Evolutionary conservation across 2,113 vertebrate species (phyloP).

Genomic region (Nibea albiflora): DNA sequence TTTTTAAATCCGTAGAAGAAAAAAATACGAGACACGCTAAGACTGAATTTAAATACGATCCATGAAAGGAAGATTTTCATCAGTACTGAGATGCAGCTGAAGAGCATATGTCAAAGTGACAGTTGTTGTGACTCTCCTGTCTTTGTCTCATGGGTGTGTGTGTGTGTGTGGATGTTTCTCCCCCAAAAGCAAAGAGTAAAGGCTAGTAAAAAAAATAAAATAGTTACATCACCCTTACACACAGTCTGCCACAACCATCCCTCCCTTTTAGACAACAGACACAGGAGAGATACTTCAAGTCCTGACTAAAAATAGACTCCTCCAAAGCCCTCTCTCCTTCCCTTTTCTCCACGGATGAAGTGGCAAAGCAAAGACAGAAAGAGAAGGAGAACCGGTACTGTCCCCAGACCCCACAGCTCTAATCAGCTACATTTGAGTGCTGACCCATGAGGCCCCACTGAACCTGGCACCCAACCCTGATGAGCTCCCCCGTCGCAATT

Average conservation of each 20-base stretch:
- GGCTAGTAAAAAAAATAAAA: conserved; percentile 10
- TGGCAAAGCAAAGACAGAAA: conserved; percentile 25
- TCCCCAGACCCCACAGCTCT: conserved; percentile 49
- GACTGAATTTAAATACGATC: neutral
- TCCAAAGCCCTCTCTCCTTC: conserved; percentile 7
- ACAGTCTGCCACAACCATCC: conserved; percentile 6
- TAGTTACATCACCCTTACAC: conserved; percentile 31
- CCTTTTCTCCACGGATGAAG: conserved; percentile 38
- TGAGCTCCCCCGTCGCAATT: conserved; percentile 57
- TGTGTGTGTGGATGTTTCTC: neutral
- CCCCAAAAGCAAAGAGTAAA: neutral
- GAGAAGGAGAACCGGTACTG: conserved; percentile 5
- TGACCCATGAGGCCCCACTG: conserved; percentile 40
- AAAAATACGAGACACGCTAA: too few relatives aligned
- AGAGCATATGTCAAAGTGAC: conserved; percentile 22
- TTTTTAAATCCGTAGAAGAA: neutral
- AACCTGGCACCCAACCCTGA: conserved; percentile 42
- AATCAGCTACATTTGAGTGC: conserved; percentile 60
- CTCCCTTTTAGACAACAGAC: conserved; percentile 24
- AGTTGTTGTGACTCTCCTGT: conserved; percentile 31
- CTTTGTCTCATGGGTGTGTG: neutral
- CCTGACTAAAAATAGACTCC: conserved; percentile 49
- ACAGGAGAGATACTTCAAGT: conserved; percentile 25
- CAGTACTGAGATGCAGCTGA: conserved; percentile 51
- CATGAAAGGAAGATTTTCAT: conserved; percentile 22